Evolutionary conservation across 37 sponge, comb jelly and placozoan species (phyloP), one percentile per base, ranked within the genome.

Genomic region (Chondrilla cf. caribensis): DNA sequence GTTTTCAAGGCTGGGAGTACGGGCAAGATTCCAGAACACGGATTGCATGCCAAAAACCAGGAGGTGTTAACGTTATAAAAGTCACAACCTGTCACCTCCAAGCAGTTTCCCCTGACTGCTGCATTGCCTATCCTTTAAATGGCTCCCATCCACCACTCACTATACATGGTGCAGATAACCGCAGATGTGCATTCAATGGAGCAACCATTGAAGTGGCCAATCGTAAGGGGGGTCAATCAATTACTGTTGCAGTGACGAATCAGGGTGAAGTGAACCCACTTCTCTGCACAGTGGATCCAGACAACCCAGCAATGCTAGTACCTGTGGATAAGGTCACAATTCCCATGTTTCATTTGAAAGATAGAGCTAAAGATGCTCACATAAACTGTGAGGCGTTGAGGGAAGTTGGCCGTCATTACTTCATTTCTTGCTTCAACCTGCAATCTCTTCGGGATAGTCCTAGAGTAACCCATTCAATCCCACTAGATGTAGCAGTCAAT

Each of bases 151-250:
- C 33, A 1, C 38, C 83, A 26, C 75, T 92, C 14, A 68, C 22
- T 0, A 85, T 92, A 51, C 17, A 38, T 21, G 86, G 92, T 17
- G 15, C 47, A 21, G 73, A 60, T 11, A 85, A 92, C 54, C 58
- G 88, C 36, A 82, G 44, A 70, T 82, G 89, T 35, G 88, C 92
- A 60, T 85, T 92, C 71, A 79, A 88, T 85, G 83, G 83, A 11
- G 88, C 86, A 41, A 70, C 54, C 28, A 89, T 92, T 21, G 22
- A 29, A 22, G 86, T 92, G 4, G 79, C 55, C 1, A 26, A 81
- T 0, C 77, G 79, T 2, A 7, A 31, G 6, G 51, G 9, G 51
- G 35, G 35, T 8, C 68, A 67, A 33, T 1, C 1, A 18, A 33
- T 28, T 1, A 80, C 88, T 0, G 32, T 82, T 19, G 78, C 54